Percentiles rank a stretch among this genome's conserved stretches.
Evolutionary conservation across 2,888 invertebrate species (phyloP).

Genomic region (Leucophenga maculata): DNA sequence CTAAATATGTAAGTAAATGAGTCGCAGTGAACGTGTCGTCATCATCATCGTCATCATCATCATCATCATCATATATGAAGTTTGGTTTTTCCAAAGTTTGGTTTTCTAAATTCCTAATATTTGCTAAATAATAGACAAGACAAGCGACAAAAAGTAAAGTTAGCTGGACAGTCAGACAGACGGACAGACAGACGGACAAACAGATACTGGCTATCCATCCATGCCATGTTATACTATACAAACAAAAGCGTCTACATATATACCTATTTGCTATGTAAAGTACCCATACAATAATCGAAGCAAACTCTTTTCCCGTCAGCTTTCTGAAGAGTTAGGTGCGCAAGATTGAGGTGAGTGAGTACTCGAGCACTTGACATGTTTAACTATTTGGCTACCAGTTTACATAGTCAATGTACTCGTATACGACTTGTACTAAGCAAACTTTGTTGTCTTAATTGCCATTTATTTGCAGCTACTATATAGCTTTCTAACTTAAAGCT

Average conservation of each 20-base stretch:
- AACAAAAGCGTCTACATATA: conserved; percentile 12
- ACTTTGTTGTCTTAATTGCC: too few relatives aligned
- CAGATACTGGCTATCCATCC: background rate
- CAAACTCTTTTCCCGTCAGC: background rate
- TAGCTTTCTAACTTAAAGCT: too few relatives aligned
- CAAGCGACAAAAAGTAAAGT: conserved; percentile 11
- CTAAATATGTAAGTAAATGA: conserved; percentile 26
- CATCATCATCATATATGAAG: background rate
- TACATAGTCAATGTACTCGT: background rate
- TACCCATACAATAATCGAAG: conserved; percentile 4
- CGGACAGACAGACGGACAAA: background rate
- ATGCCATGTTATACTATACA: background rate
- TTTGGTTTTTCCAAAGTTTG: conserved; percentile 48
- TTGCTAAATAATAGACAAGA: conserved; percentile 61
- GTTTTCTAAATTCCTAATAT: conserved; percentile 55
- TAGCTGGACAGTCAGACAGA: conserved; percentile 27
- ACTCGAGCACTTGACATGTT: conserved; percentile 19
- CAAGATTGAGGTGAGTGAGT: conserved; percentile 4
- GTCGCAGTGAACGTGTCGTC: background rate
- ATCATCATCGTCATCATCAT: background rate
- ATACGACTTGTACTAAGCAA: too few relatives aligned
- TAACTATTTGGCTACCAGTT: conserved; percentile 3
- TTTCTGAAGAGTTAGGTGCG: background rate
- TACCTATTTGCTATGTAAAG: conserved; percentile 18
- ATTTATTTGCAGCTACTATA: too few relatives aligned